Evolutionary conservation across 2,113 vertebrate genomes (phyloP).

Genomic region (Pagrus major): DNA sequence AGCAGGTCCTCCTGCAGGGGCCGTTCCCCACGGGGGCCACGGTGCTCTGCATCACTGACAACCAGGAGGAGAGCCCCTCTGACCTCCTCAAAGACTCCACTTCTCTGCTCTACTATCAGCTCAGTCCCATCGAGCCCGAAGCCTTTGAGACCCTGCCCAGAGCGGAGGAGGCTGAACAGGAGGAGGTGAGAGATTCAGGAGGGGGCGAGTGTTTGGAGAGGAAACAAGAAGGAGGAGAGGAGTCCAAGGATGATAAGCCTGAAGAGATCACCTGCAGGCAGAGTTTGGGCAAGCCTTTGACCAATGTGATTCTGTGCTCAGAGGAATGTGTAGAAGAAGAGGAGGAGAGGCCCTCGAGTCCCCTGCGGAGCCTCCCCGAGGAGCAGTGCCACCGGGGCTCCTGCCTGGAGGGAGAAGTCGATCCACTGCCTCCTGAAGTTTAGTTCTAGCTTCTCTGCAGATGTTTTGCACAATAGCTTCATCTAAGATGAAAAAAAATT

Average conservation of each 20-base stretch:
- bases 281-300: slow-evolving; percentile 52
- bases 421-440: slow-evolving; percentile 77
- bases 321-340: slow-evolving; percentile 46
- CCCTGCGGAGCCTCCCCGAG: slow-evolving; percentile 38
- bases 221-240: slow-evolving; percentile 45
- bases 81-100: slow-evolving; percentile 86
- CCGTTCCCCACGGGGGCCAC: slow-evolving; percentile 89
- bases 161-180: slow-evolving; percentile 54
- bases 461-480: slow-evolving; percentile 88
- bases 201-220: slow-evolving; percentile 26
- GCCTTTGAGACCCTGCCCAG: slow-evolving; percentile 70
- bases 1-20: slow-evolving; percentile 89
- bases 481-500: slow-evolving; percentile 73
- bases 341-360: slow-evolving; percentile 48
- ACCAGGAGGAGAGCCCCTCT: slow-evolving; percentile 78
- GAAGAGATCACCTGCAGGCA: slow-evolving; percentile 57
- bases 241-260: slow-evolving; percentile 32
- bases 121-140: slow-evolving; percentile 82
- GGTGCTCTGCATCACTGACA: slow-evolving; percentile 90
- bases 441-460: slow-evolving; percentile 78
- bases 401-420: slow-evolving; percentile 59
- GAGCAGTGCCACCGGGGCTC: slow-evolving; percentile 62
- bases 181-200: slow-evolving; percentile 34
- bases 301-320: slow-evolving; percentile 46
- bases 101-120: slow-evolving; percentile 90